Conservation (phyloP, 2,888 invertebrate genomes). For the Penaeus monodon region DNA sequence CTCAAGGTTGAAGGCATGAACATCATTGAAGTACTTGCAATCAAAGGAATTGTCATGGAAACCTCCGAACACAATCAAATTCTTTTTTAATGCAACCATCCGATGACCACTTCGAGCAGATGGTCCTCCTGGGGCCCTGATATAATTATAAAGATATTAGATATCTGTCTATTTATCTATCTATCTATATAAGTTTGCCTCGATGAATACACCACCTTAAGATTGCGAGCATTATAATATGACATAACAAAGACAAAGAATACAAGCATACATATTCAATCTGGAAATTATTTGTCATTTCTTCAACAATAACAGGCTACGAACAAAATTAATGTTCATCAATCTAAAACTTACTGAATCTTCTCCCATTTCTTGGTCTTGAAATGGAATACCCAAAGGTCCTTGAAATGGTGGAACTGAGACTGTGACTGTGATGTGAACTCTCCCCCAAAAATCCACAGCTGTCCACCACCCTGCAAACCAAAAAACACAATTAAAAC, state of each 20-base stretch:
- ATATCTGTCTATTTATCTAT: no score
- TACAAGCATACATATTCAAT: not conserved
- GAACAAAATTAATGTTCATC: not conserved
- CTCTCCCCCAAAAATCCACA: constrained; percentile 91
- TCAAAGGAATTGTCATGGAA: constrained; percentile 90
- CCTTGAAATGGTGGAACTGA: constrained; percentile 93
- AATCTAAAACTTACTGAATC: constrained; percentile 69
- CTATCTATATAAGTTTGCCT: no score
- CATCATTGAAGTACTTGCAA: constrained; percentile 90
- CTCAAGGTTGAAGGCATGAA: constrained; percentile 85
- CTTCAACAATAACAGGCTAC: no score
- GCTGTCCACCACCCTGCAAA: constrained; percentile 77
- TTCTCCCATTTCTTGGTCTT: constrained; percentile 87
- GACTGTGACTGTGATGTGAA: constrained; percentile 90
- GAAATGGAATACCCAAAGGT: constrained; percentile 88
- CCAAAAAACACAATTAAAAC: not conserved
- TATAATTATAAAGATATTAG: no score
- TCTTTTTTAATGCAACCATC: constrained; percentile 85
- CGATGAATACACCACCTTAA: no score
- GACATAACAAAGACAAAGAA: not conserved
- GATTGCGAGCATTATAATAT: not conserved
- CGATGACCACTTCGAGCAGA: constrained; percentile 89
- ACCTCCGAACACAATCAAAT: constrained; percentile 89
- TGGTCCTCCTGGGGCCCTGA: constrained; percentile 79
- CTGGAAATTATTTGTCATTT: no score